Base-by-base conservation (phyloP, 2,113 vertebrate genomes). In the Tetraodon nigroviridis region DNA sequence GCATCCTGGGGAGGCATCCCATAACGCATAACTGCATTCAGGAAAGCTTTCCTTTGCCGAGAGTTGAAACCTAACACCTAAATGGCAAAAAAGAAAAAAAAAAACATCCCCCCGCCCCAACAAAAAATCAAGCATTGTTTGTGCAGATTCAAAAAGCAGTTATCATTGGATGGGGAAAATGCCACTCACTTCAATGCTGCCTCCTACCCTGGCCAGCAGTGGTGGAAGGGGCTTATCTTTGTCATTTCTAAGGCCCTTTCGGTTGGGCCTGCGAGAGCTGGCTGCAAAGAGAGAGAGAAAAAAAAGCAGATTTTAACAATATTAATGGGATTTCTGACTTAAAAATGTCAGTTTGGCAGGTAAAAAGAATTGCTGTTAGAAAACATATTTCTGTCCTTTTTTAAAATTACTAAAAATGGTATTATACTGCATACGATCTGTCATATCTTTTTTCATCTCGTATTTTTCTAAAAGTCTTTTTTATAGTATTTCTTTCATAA, bases 11-110 rank as follows among this genome's bases (percentile, higher is more conserved):
- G 96, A 0, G 96, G 96, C 96, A 99, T 99, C 64, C 96, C 96
- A n/a, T 98, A 99, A 68, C 96, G 95, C 95, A 99, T 97, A 79
- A 99, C 97, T 4, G 95, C 96, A n/a, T 99, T 99, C 73, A 99
- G 90, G 90, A 98, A 98, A 21, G 96, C 96, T 85, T 99, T 99
- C 76, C 96, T 87, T 84, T 99, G 96, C 11, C 96, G 93, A 61
- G 95, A 95, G 27, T 99, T 98, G 87, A 99, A 98, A 52, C 96
- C 96, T 86, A 99, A 79, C 47, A 99, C 96, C 96, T 98, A 78
- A 7, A 13, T 59, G 15, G 15, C 22, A 17, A 2, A 27, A 44
- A 15, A 44, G 16, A 44, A 15, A 16, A 44, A 15, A 44, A 17
- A 17, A 17, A 44, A 13, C n/a, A n/a, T n/a, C n/a, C n/a, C n/a